Base-by-base conservation (phyloP, 1,140 invertebrate genomes). In the Drosophila triauraria region DNA sequence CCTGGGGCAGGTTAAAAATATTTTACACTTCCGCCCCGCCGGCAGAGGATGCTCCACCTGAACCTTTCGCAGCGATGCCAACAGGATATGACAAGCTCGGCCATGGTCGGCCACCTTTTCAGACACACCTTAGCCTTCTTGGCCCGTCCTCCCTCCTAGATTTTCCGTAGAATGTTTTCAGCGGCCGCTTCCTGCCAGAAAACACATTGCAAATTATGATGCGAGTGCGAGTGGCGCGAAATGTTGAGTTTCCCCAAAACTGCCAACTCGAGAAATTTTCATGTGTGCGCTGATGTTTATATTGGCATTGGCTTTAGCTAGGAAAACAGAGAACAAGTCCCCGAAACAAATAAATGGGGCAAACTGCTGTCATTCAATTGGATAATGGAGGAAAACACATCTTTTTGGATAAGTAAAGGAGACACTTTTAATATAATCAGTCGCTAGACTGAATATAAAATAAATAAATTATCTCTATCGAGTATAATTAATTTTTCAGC, bases 71-170 rank as follows among this genome's bases (percentile, higher is more conserved):
- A 65, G 74, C 74, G 70, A 70, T 75, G 80, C 79, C 84, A 81
- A 88, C 84, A 84, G 84, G 84, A 88, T 88, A 90, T 90, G 84
- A 88, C 84, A 84, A 78, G 80, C 79, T 87, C 60, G 69, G 47
- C 75, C 77, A 56, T 47, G 50, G 43, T 13, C 35, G 40, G 20
- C 44, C 43, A 9, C 53, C 42, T 53, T 53, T 40, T 43, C 7
- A 43, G 51, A 35, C 27, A 40, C 27, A 23, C 42, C 23, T n/a
- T 25, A 6, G 10, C 44, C 20, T 47, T 2, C 42, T 35, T 15
- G 17, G 15, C 15, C 3, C 40, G 53, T 30, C 46, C 63, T 60
- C 56, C 56, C 35, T 64, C 58, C 53, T 79, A 51, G 13, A 60
- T 77, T 69, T 78, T 32, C 64, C 32, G 32, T 38, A 32, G 54